Percentiles rank a stretch among this genome's conserved stretches.
Conservation (phyloP, 2,797 vertebrate species). For the Lemur catta region DNA sequence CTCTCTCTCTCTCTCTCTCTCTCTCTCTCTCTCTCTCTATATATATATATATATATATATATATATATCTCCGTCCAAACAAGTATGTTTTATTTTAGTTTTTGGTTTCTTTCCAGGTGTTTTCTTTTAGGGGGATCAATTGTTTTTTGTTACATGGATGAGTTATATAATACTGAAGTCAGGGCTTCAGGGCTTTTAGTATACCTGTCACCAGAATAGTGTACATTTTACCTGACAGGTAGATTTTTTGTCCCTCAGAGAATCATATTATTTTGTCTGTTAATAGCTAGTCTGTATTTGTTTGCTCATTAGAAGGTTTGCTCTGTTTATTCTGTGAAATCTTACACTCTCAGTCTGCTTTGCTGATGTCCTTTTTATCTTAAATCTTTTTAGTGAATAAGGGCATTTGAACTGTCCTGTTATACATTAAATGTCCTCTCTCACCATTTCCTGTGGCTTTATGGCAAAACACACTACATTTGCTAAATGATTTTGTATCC, state of each 20-base stretch:
- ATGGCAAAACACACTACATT: background rate
- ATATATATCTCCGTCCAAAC: background rate
- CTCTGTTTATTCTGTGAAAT: background rate
- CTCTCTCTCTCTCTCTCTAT: too few relatives aligned
- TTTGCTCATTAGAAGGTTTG: background rate
- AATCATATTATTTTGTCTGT: background rate
- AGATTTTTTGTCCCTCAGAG: background rate
- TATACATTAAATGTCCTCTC: background rate
- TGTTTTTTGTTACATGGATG: background rate
- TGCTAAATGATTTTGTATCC: background rate
- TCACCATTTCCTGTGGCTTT: slow-evolving; percentile 53
- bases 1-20: too few relatives aligned
- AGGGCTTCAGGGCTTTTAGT: background rate
- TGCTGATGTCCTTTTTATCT: background rate
- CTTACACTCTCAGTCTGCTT: background rate
- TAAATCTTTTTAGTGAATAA: background rate
- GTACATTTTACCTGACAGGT: background rate
- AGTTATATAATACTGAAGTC: background rate
- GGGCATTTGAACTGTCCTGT: background rate
- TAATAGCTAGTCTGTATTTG: background rate
- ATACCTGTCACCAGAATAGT: background rate
- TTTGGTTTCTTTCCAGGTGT: background rate
- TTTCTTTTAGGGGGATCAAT: too few relatives aligned
- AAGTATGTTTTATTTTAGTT: background rate
- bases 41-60: too few relatives aligned